Evolutionary conservation across 2,113 vertebrate species (phyloP).

Genomic region (Oncorhynchus nerka): DNA sequence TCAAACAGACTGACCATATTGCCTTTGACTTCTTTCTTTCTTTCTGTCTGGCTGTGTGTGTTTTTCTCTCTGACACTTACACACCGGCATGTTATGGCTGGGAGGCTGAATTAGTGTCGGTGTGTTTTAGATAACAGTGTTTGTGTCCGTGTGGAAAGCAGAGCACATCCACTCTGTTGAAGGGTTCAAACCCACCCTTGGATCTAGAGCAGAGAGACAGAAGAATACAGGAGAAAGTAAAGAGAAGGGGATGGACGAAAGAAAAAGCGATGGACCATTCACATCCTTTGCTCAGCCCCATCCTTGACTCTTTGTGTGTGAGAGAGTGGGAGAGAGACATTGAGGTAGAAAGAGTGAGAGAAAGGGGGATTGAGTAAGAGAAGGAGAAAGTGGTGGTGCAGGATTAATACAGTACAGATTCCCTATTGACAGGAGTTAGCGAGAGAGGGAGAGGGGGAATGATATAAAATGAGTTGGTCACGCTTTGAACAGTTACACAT

Average conservation of each 20-base stretch:
- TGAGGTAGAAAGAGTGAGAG: conserved; percentile 43
- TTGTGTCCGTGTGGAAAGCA: conserved; percentile 40
- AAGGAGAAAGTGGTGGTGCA: conserved; percentile 54
- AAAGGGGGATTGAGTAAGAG: conserved; percentile 39
- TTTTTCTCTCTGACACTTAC: not conserved
- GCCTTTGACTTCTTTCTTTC: not conserved
- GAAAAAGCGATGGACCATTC: not conserved
- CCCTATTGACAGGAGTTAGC: conserved; percentile 69
- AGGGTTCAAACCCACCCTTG: conserved; percentile 6
- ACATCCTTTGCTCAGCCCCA: no score
- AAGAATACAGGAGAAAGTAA: not conserved
- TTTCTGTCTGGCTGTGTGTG: not conserved
- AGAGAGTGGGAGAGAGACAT: conserved; percentile 8
- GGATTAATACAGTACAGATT: conserved; percentile 78
- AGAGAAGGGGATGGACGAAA: not conserved
- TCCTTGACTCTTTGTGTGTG: no score
- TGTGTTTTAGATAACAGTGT: conserved; percentile 62
- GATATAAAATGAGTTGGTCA: conserved; percentile 85
- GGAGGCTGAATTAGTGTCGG: conserved; percentile 57
- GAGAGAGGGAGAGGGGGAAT: conserved; percentile 63
- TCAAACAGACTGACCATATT: not conserved
- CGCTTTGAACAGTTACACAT: conserved; percentile 86
- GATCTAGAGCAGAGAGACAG: not conserved
- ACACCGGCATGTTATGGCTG: conserved; percentile 37
- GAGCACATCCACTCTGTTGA: conserved; percentile 26